These are phyloP conservation scores for Drosophila elegans DNA, from an alignment of 1,140 invertebrate genomes.

Conservation along the genomic window DNA sequence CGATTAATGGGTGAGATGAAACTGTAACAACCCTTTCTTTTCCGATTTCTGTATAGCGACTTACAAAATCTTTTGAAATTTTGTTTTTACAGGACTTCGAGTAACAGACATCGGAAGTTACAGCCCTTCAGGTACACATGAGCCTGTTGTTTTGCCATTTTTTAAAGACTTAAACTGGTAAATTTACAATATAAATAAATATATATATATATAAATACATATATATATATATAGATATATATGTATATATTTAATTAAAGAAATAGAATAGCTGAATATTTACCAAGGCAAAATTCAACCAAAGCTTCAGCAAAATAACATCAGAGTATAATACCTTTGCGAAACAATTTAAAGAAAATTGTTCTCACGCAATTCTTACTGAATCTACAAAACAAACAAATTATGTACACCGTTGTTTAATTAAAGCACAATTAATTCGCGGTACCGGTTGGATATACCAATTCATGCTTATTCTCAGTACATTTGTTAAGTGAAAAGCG, in stretches of 20 bases:
- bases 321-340: constrained; percentile 11
- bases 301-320: constrained; percentile 10
- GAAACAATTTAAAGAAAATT: background rate
- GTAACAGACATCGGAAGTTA: constrained; percentile 97
- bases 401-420: constrained; percentile 19
- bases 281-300: background rate
- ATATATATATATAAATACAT: constrained; percentile 32
- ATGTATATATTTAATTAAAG: constrained; percentile 44
- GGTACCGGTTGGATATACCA: constrained; percentile 4
- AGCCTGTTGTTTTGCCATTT: constrained; percentile 81
- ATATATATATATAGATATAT: constrained; percentile 34
- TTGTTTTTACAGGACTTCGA: constrained; percentile 91
- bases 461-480: constrained; percentile 22
- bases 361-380: constrained; percentile 11
- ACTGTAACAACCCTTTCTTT: too few relatives aligned
- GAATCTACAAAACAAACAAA: constrained; percentile 4
- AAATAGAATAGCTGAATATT: constrained; percentile 19
- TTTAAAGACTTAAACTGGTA: constrained; percentile 61
- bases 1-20: too few relatives aligned
- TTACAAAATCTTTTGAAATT: constrained; percentile 1
- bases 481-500: constrained; percentile 17
- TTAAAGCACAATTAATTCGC: constrained; percentile 18
- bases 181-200: constrained; percentile 39
- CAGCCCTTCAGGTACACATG: constrained; percentile 97
- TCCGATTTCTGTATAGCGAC: background rate